Base-by-base conservation (phyloP, 1,140 invertebrate genomes). In the Lepidurus arcticus region DNA sequence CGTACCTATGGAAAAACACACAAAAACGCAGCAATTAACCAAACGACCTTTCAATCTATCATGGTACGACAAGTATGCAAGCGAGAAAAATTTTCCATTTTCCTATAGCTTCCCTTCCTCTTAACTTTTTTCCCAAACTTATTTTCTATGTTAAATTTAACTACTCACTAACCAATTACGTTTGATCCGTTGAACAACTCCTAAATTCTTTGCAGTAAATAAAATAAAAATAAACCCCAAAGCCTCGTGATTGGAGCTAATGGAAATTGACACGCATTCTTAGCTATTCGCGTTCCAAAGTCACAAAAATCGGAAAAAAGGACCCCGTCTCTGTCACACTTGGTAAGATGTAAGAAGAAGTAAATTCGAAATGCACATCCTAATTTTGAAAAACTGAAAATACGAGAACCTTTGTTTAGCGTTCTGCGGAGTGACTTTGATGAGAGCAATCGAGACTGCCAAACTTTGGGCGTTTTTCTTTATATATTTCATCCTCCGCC, bases 1-100 rank as follows among this genome's bases (percentile, higher is more conserved):
- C 95, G 95, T 82, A 98, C 94, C 96, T 98, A 88, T 83, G 76
- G 53, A 82, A 74, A 9, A 42, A 76, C 8, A 74, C 7, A 75
- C 45, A 77, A 53, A 75, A 45, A 42, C 45, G 16, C 34, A 73
- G 45, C 13, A 44, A 79, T 11, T 76, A 76, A 79, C 73, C 44
- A 42, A 76, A 53, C 9, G 9, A 21, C 44, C n/a, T 42, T 16
- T 45, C 44, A 78, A 75, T n/a, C 26, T 47, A 13, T 34, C 47
- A 78, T 42, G 43, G 13, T 13, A 75, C 7, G 44, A 53, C 42
- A 80, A 16, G 43, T 53, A 65, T 73, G 45, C 73, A 76, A 78
- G 11, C 34, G 13, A 45, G 16, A 45, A 26, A 21, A 21, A 26
- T 7, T 21, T 21, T 73, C 7, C 21, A 73, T 21, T 7, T 26